phyloP scores from a whole-genome alignment of 2,888 invertebrate species.

The Agrochola lychnidis region DNA sequence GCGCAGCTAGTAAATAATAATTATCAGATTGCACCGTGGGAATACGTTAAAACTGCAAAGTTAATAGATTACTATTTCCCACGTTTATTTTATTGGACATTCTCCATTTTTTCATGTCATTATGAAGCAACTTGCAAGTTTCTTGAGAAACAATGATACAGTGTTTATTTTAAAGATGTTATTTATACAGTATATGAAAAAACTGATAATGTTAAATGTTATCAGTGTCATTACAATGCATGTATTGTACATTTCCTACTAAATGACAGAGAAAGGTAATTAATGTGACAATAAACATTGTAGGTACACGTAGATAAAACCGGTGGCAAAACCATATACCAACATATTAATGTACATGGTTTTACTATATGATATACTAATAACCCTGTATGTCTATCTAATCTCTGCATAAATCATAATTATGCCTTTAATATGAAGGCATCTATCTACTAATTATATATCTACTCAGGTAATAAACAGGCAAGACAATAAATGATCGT shows the following conservation, averaged over 20 bases:
- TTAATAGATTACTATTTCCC: background rate
- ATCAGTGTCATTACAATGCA: background rate
- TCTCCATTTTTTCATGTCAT: too few relatives aligned
- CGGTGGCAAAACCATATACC: background rate
- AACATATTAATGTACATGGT: background rate
- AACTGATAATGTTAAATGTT: background rate
- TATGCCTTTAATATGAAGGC: too few relatives aligned
- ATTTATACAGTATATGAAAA: too few relatives aligned
- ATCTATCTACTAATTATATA: too few relatives aligned
- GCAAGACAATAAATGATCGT: too few relatives aligned
- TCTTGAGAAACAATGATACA: background rate
- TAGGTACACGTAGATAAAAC: background rate
- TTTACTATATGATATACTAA: background rate
- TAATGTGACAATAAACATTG: too few relatives aligned
- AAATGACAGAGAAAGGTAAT: background rate
- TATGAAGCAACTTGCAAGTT: background rate
- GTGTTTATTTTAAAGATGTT: constrained; percentile 4
- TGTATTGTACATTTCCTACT: too few relatives aligned
- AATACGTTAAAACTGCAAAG: background rate
- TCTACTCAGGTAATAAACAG: background rate
- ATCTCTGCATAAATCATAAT: background rate
- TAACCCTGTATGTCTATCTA: too few relatives aligned
- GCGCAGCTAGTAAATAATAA: too few relatives aligned
- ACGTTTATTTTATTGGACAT: background rate
- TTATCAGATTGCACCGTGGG: background rate